Conservation (phyloP, 2,888 invertebrate species). For the Pyrochroa serraticornis region DNA sequence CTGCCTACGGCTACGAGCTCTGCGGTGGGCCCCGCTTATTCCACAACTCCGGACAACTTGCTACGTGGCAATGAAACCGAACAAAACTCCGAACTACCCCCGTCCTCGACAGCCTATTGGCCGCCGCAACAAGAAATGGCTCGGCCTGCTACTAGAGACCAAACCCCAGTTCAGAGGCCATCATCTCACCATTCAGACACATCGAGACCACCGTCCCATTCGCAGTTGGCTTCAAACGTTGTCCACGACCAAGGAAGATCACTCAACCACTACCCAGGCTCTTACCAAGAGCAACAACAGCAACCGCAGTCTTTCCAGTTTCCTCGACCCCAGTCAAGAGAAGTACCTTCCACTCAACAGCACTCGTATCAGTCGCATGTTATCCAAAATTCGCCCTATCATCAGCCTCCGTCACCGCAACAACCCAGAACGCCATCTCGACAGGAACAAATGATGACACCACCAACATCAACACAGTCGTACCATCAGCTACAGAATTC, state of each 20-base stretch:
- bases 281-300: constrained; percentile 40
- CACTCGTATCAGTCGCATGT: constrained; percentile 40
- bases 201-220: constrained; percentile 55
- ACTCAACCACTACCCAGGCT: constrained; percentile 50
- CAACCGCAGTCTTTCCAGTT: constrained; percentile 39
- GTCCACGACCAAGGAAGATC: constrained; percentile 51
- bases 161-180: constrained; percentile 40
- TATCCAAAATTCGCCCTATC: constrained; percentile 33
- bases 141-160: constrained; percentile 35
- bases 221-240: constrained; percentile 40
- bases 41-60: constrained; percentile 37
- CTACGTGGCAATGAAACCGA: constrained; percentile 34
- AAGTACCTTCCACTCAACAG: constrained; percentile 38
- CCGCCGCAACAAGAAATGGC: constrained; percentile 29
- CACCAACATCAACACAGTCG: constrained; percentile 29
- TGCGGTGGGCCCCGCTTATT: constrained; percentile 48
- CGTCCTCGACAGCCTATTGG: constrained; percentile 45
- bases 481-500: constrained; percentile 34
- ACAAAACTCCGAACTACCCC: constrained; percentile 28
- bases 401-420: constrained; percentile 33
- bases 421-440: constrained; percentile 35
- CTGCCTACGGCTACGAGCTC: constrained; percentile 64
- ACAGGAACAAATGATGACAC: constrained; percentile 30
- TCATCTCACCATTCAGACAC: constrained; percentile 43
- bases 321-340: constrained; percentile 43